Evolutionary conservation across 2,888 invertebrate species (phyloP).

Genomic region (Agonopterix subpropinquella): DNA sequence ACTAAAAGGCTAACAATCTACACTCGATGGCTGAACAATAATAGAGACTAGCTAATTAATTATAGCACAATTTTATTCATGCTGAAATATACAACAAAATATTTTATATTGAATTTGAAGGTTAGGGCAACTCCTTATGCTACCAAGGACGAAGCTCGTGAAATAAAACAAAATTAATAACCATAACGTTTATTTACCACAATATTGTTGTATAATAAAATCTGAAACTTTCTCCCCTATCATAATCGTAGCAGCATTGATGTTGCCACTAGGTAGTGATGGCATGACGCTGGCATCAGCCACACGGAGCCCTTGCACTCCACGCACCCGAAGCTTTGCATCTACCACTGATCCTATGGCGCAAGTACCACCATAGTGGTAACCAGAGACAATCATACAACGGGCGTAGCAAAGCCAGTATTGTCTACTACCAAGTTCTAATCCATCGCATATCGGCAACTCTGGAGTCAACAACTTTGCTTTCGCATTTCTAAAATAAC

Average conservation of each 20-base stretch:
- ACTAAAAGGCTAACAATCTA: no score
- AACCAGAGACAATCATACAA: constrained; percentile 21
- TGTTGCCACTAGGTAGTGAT: constrained; percentile 22
- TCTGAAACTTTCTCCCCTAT: constrained; percentile 33
- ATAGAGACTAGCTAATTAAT: no score
- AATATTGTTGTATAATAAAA: constrained; percentile 19
- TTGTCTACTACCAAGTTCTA: constrained; percentile 17
- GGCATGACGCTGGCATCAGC: constrained; percentile 25
- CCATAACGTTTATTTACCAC: no score
- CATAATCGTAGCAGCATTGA: constrained; percentile 23
- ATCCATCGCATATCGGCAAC: constrained; percentile 17
- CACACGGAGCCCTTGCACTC: constrained; percentile 21
- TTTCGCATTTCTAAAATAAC: constrained; percentile 20
- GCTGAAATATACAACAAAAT: no score
- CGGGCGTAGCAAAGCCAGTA: constrained; percentile 31
- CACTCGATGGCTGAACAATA: no score
- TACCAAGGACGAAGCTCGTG: no score
- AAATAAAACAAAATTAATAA: no score
- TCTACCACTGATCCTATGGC: constrained; percentile 33
- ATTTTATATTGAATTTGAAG: no score
- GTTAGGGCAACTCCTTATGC: no score
- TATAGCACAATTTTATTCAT: no score
- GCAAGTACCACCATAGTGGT: constrained; percentile 28
- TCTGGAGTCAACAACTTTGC: constrained; percentile 18
- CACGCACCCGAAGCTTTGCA: constrained; percentile 19